phyloP scores from a whole-genome alignment of 2,888 invertebrate species.

The Kryphioiulus occultus region DNA sequence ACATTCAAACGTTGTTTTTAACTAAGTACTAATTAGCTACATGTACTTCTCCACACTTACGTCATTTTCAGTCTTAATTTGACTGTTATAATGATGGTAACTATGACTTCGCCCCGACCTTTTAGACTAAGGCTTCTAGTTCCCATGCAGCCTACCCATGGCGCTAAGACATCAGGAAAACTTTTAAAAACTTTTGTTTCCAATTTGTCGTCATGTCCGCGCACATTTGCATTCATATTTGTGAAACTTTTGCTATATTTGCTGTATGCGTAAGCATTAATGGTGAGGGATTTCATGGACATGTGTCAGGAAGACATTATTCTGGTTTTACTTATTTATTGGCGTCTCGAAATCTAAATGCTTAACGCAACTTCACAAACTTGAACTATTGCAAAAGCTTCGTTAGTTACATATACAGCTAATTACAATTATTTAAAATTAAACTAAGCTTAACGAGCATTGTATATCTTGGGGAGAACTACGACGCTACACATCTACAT shows the following conservation, averaged over 20 bases:
- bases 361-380: neutral
- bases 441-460: neutral
- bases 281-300: neutral
- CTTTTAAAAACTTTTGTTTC: neutral
- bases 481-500: neutral
- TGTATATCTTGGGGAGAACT: conserved; percentile 4
- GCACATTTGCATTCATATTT: no score
- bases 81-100: neutral
- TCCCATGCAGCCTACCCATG: no score
- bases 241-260: no score
- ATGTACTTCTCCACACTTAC: neutral
- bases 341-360: neutral
- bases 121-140: neutral
- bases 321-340: neutral
- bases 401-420: neutral
- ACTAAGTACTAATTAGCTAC: neutral
- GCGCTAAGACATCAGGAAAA: neutral
- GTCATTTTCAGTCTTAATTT: neutral
- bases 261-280: neutral
- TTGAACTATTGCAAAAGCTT: neutral
- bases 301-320: neutral
- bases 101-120: neutral
- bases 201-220: neutral
- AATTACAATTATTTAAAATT: neutral
- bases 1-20: neutral